These are phyloP conservation scores for Cetoscarus ocellatus DNA, from an alignment of 2,797 vertebrate genomes.

Conservation along the genomic window DNA sequence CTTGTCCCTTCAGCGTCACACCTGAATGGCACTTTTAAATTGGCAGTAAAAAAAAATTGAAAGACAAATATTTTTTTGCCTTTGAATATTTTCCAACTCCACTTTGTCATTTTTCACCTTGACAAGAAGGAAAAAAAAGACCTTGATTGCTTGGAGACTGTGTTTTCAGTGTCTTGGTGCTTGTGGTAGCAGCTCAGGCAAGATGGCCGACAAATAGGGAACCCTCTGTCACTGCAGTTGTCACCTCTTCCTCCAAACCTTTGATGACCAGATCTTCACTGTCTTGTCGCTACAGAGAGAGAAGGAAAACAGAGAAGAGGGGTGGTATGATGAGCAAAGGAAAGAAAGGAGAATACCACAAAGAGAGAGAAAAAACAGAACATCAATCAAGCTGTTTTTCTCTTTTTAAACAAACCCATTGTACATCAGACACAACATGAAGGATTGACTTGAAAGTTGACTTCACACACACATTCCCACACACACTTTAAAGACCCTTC, in stretches of 20 bases:
- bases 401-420: slow-evolving; percentile 49
- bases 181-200: slow-evolving; percentile 42
- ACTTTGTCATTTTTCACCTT: slow-evolving; percentile 23
- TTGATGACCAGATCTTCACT: slow-evolving; percentile 93
- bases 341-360: slow-evolving; percentile 27
- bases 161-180: slow-evolving; percentile 32
- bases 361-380: slow-evolving; percentile 47
- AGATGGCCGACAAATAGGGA: slow-evolving; percentile 37
- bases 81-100: slow-evolving; percentile 30
- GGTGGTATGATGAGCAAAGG: slow-evolving; percentile 25
- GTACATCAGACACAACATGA: slow-evolving; percentile 50
- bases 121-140: slow-evolving; percentile 37
- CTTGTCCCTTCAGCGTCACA: slow-evolving; percentile 54
- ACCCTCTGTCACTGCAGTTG: slow-evolving; percentile 17
- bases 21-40: slow-evolving; percentile 75
- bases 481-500: slow-evolving; percentile 40
- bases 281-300: slow-evolving; percentile 89
- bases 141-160: slow-evolving; percentile 47
- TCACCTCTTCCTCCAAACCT: slow-evolving; percentile 87
- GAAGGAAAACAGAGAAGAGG: slow-evolving; percentile 15
- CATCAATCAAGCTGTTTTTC: slow-evolving; percentile 61
- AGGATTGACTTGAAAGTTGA: slow-evolving; percentile 49
- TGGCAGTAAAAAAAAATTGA: slow-evolving; percentile 43
- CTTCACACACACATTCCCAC: slow-evolving; percentile 24
- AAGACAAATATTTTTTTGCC: slow-evolving; percentile 40